These are phyloP conservation scores for Biston stratarius DNA, from an alignment of 2,888 invertebrate species.

Conservation along the genomic window DNA sequence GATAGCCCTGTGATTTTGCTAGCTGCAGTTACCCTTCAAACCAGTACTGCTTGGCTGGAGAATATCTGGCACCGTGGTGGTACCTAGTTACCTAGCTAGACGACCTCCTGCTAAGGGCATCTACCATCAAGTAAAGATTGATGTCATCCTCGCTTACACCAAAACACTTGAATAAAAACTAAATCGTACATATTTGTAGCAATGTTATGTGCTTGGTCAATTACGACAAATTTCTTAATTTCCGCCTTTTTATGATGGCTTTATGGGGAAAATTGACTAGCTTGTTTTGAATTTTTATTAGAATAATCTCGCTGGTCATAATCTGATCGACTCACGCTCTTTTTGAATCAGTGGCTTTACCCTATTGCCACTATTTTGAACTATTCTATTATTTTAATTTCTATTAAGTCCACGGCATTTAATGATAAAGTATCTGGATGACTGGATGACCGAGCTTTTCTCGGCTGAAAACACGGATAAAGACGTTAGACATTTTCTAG, in stretches of 20 bases:
- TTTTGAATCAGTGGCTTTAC: slow-evolving; percentile 62
- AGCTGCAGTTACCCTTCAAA: too few species aligned
- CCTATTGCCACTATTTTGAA: not conserved
- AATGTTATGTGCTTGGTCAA: not conserved
- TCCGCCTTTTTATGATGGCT: slow-evolving; percentile 65
- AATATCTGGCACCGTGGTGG: too few species aligned
- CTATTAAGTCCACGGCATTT: not conserved
- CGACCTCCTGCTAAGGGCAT: too few species aligned
- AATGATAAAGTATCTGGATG: too few species aligned
- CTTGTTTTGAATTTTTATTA: slow-evolving; percentile 32
- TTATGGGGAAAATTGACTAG: slow-evolving; percentile 50
- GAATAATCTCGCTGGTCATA: slow-evolving; percentile 50
- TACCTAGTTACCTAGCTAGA: too few species aligned
- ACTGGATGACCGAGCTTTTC: too few species aligned
- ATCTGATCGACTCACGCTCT: slow-evolving; percentile 73
- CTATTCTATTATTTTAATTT: not conserved
- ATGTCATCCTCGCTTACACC: too few species aligned
- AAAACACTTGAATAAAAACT: not conserved
- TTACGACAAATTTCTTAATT: slow-evolving; percentile 69
- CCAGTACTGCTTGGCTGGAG: too few species aligned
- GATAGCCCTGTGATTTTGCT: too few species aligned
- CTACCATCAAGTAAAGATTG: too few species aligned
- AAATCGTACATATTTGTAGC: not conserved
- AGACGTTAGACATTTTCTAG: too few species aligned
- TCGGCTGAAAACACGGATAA: too few species aligned